These are phyloP conservation scores for Brachypteracias leptosomus DNA, from an alignment of 2,113 vertebrate species.

Conservation along the genomic window DNA sequence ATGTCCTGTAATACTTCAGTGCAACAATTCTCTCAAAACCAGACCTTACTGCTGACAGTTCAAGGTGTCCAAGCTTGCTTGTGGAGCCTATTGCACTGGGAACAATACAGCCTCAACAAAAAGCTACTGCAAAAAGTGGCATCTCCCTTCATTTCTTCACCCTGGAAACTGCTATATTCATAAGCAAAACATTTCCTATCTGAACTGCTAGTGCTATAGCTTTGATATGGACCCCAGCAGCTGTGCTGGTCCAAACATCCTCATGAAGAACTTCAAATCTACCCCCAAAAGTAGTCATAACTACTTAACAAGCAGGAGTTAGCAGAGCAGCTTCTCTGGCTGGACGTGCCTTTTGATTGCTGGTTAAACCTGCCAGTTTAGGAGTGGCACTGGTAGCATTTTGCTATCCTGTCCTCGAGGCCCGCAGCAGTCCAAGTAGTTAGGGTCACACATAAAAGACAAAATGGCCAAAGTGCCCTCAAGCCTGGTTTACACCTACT, in stretches of 20 bases:
- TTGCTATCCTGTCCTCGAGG: background rate
- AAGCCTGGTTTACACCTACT: background rate
- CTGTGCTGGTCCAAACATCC: rapidly evolving
- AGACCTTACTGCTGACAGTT: background rate
- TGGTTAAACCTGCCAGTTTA: background rate
- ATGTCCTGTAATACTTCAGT: rapidly evolving
- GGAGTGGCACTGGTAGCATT: background rate
- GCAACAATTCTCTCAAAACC: background rate
- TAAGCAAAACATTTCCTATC: background rate
- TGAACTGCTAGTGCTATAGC: background rate
- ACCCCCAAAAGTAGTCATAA: background rate
- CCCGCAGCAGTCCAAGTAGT: background rate
- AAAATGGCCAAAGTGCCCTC: background rate
- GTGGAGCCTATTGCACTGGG: background rate
- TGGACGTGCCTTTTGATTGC: background rate
- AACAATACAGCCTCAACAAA: background rate
- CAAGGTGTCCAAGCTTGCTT: background rate
- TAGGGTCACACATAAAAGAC: background rate
- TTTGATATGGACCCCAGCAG: background rate
- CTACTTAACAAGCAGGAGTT: background rate
- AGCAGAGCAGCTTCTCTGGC: background rate
- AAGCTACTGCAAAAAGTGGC: background rate
- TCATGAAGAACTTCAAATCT: background rate
- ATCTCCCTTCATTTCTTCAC: background rate
- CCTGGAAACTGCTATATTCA: background rate